phyloP scores from a whole-genome alignment of 2,888 invertebrate genomes.

The Epinotia bilunana region DNA sequence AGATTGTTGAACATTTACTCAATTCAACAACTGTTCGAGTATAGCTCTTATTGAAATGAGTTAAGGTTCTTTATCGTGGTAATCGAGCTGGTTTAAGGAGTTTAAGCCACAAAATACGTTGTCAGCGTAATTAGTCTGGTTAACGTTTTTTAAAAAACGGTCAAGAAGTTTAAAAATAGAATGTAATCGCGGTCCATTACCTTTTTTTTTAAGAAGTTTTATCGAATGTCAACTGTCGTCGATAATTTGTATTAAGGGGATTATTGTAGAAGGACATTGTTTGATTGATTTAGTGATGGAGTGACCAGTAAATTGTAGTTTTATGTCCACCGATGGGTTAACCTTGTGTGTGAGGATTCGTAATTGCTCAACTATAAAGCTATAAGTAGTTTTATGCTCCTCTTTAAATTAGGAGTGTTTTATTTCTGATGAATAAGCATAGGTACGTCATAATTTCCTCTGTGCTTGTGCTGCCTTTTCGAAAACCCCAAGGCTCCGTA shows the following conservation, averaged over 20 bases:
- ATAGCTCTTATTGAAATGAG: neutral
- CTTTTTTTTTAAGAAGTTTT: constrained; percentile 7
- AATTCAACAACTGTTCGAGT: neutral
- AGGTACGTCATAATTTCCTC: neutral
- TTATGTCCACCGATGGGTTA: neutral
- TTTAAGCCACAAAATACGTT: constrained; percentile 36
- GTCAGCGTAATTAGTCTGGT: constrained; percentile 41
- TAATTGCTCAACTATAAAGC: no score
- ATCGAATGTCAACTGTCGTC: constrained; percentile 39
- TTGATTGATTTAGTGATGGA: constrained; percentile 4
- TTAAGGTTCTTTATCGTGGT: constrained; percentile 1
- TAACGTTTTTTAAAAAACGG: constrained; percentile 30
- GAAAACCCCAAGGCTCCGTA: no score
- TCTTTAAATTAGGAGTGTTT: no score
- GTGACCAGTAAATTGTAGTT: constrained; percentile 4
- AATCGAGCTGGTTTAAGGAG: neutral
- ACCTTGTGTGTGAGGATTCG: neutral
- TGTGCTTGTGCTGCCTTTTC: neutral
- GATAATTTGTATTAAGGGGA: constrained; percentile 23
- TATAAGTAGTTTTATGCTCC: no score
- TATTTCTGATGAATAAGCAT: neutral
- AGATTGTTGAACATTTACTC: constrained; percentile 19
- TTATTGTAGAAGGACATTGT: constrained; percentile 10
- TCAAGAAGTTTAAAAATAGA: constrained; percentile 16
- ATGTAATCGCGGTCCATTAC: constrained; percentile 1